Evolutionary conservation across 1,140 invertebrate genomes (phyloP), one percentile per base, ranked within the genome.

Genomic region (Archegozetes longisetosus): DNA sequence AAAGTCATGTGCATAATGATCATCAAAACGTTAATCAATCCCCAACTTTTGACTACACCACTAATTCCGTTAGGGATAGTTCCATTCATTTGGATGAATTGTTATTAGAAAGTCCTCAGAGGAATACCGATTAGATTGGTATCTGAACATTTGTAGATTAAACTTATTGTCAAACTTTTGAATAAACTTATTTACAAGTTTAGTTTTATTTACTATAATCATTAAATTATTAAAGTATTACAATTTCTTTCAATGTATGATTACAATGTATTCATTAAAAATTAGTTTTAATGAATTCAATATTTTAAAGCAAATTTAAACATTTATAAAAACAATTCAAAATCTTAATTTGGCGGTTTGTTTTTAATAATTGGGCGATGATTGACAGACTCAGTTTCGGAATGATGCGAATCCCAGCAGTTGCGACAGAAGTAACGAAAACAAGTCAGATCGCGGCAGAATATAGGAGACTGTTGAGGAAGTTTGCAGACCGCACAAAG

Each of bases 401-500:
- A 75, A 70, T 95, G 91, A 64, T 86, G 82, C 79, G 80, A 83
- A 61, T 83, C 79, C 91, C 91, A 97, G 71, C 92, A 98, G 24
- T 77, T 82, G 26, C 84, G 84, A 72, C 91, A 98, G 73, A 86
- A 95, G 71, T 98, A 96, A 76, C 83, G 78, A 73, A 91, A 91
- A 70, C 90, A 92, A 9, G 77, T 75, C 32, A 9, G 75, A 68
- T 94, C 86, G 17, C 91, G 77, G 70, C 94, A 96, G 73, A 97
- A 97, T 71, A 96, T 95, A 0, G 92, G 88, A 1, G 90, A 91
- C 70, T 92, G 88, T 70, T 91, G 87, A 12, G 88, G 77, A 9
- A 17, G 6, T 69, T 92, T 87, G 70, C 91, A 86, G 12, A 88
- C 77, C 27, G 79, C 80, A 72, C 94, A 98, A 46, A 82, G 74